Percentiles rank a stretch among this genome's conserved stretches.
Evolutionary conservation across 2,888 invertebrate species (phyloP).

Genomic region (Baronia brevicornis): DNA sequence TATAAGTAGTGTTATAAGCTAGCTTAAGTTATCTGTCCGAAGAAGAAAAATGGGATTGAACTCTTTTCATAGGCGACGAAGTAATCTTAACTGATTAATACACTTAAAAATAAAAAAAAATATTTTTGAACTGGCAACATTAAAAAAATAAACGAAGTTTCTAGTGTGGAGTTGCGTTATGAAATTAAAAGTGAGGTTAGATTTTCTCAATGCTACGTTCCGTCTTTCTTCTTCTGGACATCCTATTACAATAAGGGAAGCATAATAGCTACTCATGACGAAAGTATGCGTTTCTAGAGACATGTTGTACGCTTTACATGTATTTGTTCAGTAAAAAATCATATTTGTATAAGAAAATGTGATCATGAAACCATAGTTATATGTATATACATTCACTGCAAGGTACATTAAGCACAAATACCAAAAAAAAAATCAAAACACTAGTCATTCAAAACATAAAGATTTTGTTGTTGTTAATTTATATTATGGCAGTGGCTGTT

Average conservation of each 20-base stretch:
- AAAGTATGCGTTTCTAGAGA: slow-evolving; percentile 18
- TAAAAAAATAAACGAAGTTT: no score
- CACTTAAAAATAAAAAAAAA: background rate
- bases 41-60: slow-evolving; percentile 15
- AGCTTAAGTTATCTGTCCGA: slow-evolving; percentile 19
- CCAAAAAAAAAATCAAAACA: background rate
- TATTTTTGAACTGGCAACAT: no score
- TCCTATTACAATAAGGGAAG: slow-evolving; percentile 17
- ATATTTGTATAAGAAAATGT: slow-evolving; percentile 15
- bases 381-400: slow-evolving; percentile 1
- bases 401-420: background rate
- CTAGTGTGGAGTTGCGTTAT: no score
- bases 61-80: background rate
- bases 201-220: slow-evolving; percentile 1
- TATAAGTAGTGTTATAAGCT: slow-evolving; percentile 26
- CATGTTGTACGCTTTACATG: slow-evolving; percentile 22
- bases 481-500: no score
- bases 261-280: slow-evolving; percentile 11
- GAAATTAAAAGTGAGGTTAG: no score
- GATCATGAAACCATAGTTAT: slow-evolving; percentile 15
- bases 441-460: no score
- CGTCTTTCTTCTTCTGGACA: slow-evolving; percentile 21
- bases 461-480: no score
- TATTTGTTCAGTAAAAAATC: slow-evolving; percentile 16
- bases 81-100: background rate